Conservation (phyloP, 1,140 invertebrate species). For the Stratiolaelaps scimitus region DNA sequence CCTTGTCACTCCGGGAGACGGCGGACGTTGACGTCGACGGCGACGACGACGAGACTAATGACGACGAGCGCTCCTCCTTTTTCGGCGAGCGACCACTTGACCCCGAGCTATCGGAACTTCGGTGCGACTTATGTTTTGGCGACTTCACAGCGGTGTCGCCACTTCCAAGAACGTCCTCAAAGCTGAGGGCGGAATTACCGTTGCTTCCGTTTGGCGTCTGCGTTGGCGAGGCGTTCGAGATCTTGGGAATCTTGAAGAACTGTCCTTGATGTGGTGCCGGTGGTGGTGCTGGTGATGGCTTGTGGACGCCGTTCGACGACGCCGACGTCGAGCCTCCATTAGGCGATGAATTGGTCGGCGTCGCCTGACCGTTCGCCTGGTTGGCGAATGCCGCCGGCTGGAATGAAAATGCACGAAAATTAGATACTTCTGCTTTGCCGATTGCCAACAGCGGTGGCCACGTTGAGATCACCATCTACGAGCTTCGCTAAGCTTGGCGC, state of each 20-base stretch:
- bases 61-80: neutral
- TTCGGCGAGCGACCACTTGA: neutral
- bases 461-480: too few species aligned
- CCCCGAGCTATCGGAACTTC: neutral
- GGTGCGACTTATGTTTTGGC: neutral
- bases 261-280: conserved; percentile 18
- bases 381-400: conserved; percentile 26
- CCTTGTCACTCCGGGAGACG: too few species aligned
- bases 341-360: neutral
- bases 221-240: neutral
- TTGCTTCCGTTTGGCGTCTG: neutral
- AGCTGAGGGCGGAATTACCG: neutral
- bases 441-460: too few species aligned
- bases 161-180: conserved; percentile 21
- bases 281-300: neutral
- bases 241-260: conserved; percentile 9
- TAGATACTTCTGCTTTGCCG: too few species aligned
- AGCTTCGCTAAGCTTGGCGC: too few species aligned
- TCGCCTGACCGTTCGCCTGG: conserved; percentile 5
- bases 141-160: conserved; percentile 8
- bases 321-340: neutral
- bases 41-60: too few species aligned
- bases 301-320: neutral
- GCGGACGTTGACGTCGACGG: too few species aligned
- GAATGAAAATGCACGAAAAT: neutral